Conservation (phyloP, 2,797 vertebrate species). For the Sebastes baramenuke region DNA sequence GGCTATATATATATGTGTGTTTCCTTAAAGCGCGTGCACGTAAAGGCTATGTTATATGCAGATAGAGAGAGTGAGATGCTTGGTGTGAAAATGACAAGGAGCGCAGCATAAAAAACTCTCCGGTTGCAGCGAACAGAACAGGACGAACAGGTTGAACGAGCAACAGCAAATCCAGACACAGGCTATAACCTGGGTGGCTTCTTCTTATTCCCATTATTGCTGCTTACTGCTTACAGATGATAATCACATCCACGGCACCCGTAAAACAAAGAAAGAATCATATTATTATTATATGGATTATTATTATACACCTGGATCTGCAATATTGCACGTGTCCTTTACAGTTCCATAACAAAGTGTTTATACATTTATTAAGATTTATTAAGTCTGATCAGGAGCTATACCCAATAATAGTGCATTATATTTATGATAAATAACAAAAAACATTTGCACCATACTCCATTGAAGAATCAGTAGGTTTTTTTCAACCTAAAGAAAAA, state of each 20-base stretch:
- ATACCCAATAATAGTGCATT: neutral
- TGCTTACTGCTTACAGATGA: neutral
- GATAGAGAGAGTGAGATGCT: constrained; percentile 25
- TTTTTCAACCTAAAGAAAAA: neutral
- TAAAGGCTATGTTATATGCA: neutral
- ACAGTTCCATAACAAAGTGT: neutral
- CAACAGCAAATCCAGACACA: neutral
- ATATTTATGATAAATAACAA: neutral
- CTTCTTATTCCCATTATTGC: neutral
- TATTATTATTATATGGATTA: neutral
- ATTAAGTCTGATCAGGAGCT: neutral
- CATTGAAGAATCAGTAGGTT: neutral
- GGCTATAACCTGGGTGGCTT: constrained; percentile 27
- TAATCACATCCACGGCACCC: neutral
- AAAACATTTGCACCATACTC: neutral
- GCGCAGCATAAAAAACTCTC: constrained; percentile 26
- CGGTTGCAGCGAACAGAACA: constrained; percentile 53
- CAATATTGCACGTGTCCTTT: neutral
- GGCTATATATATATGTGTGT: neutral
- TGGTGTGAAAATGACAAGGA: constrained; percentile 27
- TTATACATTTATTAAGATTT: neutral
- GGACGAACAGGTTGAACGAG: constrained; percentile 58
- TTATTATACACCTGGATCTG: neutral
- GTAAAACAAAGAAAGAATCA: neutral
- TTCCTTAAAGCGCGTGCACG: constrained; percentile 5